Evolutionary conservation across 2,113 vertebrate genomes (phyloP).

Genomic region (Oplegnathus fasciatus): DNA sequence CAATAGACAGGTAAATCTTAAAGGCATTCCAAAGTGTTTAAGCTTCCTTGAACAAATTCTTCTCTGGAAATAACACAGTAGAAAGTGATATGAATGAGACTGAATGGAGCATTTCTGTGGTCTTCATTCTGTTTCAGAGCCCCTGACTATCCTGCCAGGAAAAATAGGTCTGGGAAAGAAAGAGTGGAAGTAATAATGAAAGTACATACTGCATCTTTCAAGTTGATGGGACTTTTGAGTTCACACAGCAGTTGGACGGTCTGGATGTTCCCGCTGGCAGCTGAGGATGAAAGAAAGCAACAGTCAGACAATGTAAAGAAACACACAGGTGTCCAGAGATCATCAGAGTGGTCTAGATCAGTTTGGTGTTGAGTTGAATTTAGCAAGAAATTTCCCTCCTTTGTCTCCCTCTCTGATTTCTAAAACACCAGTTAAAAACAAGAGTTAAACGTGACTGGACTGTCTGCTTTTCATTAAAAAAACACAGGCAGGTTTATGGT

Average conservation of each 20-base stretch:
- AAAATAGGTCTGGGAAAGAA: constrained; percentile 23
- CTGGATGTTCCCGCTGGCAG: constrained; percentile 87
- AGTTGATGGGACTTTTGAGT: constrained; percentile 89
- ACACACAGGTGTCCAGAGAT: not conserved
- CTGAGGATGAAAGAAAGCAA: constrained; percentile 76
- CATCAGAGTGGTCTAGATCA: not conserved
- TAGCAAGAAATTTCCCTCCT: not conserved
- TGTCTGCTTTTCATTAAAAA: not conserved
- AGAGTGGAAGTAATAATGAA: constrained; percentile 16
- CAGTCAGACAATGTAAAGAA: constrained; percentile 15
- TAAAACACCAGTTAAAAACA: constrained; percentile 2
- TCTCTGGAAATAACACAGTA: constrained; percentile 5
- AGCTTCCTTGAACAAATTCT: not conserved
- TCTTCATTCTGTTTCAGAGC: constrained; percentile 25
- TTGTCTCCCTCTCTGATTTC: not conserved
- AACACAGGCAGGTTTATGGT: not conserved
- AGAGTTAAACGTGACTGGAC: not conserved
- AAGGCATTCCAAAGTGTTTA: not conserved
- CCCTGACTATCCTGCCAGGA: constrained; percentile 35
- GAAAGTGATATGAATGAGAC: constrained; percentile 21
- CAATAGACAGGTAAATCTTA: not conserved
- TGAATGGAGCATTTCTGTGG: constrained; percentile 28
- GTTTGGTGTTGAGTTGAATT: not conserved
- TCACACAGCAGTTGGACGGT: constrained; percentile 91
- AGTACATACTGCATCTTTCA: constrained; percentile 92